Conservation (phyloP, 2,888 invertebrate species). For the Helleia helle region DNA sequence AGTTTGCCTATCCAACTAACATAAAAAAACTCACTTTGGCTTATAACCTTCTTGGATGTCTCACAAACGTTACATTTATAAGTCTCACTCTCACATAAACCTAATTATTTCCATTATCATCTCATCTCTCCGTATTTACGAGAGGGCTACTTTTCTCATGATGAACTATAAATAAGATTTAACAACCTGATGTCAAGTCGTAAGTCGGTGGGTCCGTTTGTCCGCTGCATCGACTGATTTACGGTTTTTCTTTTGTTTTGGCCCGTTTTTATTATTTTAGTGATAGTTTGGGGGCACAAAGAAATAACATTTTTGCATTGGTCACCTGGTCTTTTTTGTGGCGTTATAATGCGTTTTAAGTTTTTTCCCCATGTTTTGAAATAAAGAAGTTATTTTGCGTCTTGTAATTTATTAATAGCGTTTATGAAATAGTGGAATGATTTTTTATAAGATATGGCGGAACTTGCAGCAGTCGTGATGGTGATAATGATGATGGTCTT, state of each 20-base stretch:
- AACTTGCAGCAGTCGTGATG: no score
- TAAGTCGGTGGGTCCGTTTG: conserved; percentile 26
- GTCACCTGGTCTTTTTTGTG: neutral
- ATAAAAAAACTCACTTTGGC: no score
- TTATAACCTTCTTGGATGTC: no score
- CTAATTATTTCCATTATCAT: conserved; percentile 33
- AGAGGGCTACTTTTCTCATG: conserved; percentile 46
- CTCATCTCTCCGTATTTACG: conserved; percentile 61
- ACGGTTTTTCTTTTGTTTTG: conserved; percentile 24
- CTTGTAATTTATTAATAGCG: no score
- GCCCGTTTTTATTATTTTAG: conserved; percentile 24
- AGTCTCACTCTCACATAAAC: neutral
- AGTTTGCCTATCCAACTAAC: no score
- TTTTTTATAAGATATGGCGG: no score
- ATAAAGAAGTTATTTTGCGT: no score
- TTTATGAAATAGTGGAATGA: no score
- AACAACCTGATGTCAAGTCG: conserved; percentile 45
- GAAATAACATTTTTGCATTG: conserved; percentile 3
- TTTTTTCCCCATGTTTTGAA: no score
- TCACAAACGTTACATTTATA: no score
- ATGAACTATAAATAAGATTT: conserved; percentile 62
- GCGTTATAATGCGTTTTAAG: conserved; percentile 1
- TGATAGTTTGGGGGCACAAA: neutral
- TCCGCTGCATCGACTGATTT: conserved; percentile 23
- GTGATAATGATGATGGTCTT: no score